These are phyloP conservation scores for Doryteuthis pealeii DNA, from an alignment of 1,140 invertebrate genomes.

Conservation along the genomic window DNA sequence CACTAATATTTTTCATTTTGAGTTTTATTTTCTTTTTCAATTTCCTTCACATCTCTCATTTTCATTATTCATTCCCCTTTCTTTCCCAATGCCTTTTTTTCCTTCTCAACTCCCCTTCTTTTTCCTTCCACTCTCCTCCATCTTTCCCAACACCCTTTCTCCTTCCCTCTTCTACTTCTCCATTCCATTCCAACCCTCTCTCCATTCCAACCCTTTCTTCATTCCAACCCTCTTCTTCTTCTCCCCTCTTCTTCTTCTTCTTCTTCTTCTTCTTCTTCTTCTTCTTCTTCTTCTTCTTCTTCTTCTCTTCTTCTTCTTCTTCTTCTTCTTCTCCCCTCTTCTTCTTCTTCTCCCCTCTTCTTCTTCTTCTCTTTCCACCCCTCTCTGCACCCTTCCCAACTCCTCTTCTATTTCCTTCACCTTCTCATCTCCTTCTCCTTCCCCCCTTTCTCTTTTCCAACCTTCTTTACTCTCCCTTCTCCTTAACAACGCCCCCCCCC, in stretches of 20 bases:
- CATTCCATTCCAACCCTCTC: background rate
- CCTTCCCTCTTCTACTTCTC: background rate
- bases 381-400: background rate
- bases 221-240: background rate
- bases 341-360: too few relatives aligned
- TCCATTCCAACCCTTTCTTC: background rate
- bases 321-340: too few relatives aligned
- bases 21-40: background rate
- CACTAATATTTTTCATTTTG: too few relatives aligned
- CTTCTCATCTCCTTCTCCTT: background rate
- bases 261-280: background rate
- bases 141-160: background rate
- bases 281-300: background rate
- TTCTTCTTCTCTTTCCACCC: too few relatives aligned
- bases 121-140: background rate
- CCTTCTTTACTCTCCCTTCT: background rate
- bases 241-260: background rate
- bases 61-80: background rate
- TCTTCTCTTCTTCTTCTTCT: too few relatives aligned
- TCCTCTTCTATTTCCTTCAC: background rate
- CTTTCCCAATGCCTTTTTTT: background rate
- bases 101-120: background rate
- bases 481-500: background rate
- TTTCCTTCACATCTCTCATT: background rate
- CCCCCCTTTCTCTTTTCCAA: background rate